A percentile compares a stretch with the other conserved stretches of the same genome.
phyloP scores from a whole-genome alignment of 1,140 invertebrate species.

The Charaxes varanes region DNA sequence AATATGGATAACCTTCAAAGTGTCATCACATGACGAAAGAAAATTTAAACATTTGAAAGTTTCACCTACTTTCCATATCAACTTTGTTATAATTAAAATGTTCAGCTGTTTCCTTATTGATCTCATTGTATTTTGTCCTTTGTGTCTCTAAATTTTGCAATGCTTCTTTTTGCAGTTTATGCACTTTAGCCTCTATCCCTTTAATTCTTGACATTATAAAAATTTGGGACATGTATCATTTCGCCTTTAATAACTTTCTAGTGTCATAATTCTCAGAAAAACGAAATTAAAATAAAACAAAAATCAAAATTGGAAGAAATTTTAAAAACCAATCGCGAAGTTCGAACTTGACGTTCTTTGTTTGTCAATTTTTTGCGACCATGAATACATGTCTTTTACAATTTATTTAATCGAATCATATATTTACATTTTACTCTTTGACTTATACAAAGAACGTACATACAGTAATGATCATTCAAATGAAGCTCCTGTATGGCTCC shows the following conservation, averaged over 20 bases:
- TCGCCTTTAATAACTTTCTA: too few relatives aligned
- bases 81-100: constrained; percentile 34
- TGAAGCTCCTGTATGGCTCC: too few relatives aligned
- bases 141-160: constrained; percentile 30
- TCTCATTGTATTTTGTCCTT: constrained; percentile 30
- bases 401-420: too few relatives aligned
- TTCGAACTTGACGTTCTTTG: too few relatives aligned
- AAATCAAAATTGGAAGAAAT: too few relatives aligned
- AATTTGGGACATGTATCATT: too few relatives aligned
- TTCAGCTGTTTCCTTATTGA: constrained; percentile 35
- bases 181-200: constrained; percentile 1
- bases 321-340: too few relatives aligned
- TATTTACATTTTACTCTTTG: too few relatives aligned
- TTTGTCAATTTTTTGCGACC: too few relatives aligned
- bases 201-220: constrained; percentile 9
- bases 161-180: constrained; percentile 39
- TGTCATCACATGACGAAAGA: background rate
- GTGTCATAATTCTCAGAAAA: background rate
- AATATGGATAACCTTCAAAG: constrained; percentile 5
- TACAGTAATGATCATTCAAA: too few relatives aligned
- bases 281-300: background rate
- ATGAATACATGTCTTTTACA: too few relatives aligned
- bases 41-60: background rate
- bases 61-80: constrained; percentile 52
- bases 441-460: too few relatives aligned